These are phyloP conservation scores for Penaeus japonicus DNA, from an alignment of 1,140 invertebrate species.

Conservation along the genomic window DNA sequence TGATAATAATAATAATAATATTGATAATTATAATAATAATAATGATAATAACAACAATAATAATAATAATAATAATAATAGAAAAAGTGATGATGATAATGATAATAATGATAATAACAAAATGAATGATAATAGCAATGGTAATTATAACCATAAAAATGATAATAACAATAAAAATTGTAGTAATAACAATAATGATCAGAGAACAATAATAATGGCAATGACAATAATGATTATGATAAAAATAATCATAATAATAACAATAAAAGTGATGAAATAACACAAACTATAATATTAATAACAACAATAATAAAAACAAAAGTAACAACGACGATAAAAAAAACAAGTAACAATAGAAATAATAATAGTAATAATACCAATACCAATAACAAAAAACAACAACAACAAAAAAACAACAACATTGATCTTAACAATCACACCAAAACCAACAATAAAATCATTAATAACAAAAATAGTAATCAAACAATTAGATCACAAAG, in stretches of 20 bases:
- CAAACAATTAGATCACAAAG: no score
- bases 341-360: neutral
- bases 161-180: neutral
- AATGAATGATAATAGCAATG: neutral
- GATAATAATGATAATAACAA: no score
- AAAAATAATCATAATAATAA: neutral
- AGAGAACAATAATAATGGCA: neutral
- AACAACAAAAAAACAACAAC: no score
- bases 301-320: neutral
- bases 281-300: neutral
- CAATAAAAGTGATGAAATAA: neutral
- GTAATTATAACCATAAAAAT: neutral
- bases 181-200: neutral
- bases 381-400: no score
- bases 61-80: no score
- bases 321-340: no score
- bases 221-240: neutral
- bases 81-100: no score
- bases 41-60: no score
- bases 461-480: neutral
- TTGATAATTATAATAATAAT: no score
- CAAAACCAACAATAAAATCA: no score
- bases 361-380: neutral
- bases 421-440: no score
- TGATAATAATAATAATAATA: no score